A percentile compares a stretch with the other conserved stretches of the same genome.
Evolutionary conservation across 1,140 invertebrate species (phyloP).

Genomic region (Globodera ellingtonae): DNA sequence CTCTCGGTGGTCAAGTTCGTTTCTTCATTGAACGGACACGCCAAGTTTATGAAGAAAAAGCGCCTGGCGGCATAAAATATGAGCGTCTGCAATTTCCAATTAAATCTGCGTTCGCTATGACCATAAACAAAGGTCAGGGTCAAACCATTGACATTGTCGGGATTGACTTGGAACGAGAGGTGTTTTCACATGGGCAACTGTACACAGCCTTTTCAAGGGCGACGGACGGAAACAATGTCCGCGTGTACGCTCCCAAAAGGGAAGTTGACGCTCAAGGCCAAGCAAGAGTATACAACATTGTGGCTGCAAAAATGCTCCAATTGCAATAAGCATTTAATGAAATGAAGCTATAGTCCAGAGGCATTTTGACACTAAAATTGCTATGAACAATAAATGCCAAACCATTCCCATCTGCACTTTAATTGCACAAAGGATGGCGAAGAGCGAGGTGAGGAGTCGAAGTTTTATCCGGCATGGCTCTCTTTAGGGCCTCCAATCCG

Average conservation of each 20-base stretch:
- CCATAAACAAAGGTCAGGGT: constrained; percentile 22
- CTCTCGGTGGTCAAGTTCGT: background rate
- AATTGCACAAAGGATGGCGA: background rate
- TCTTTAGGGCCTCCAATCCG: too few relatives aligned
- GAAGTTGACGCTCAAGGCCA: background rate
- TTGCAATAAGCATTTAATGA: background rate
- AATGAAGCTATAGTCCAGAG: background rate
- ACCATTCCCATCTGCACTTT: constrained; percentile 2
- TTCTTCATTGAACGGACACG: background rate
- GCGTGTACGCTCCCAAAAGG: background rate
- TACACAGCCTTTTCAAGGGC: background rate
- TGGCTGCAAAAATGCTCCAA: background rate
- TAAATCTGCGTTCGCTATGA: constrained; percentile 17
- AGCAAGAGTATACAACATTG: background rate
- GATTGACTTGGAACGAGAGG: constrained; percentile 1
- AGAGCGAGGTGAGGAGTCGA: too few relatives aligned
- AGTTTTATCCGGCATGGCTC: too few relatives aligned
- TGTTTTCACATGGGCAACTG: constrained; percentile 12
- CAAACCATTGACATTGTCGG: constrained; percentile 8
- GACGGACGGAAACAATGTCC: background rate
- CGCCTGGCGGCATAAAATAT: background rate
- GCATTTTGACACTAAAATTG: too few relatives aligned
- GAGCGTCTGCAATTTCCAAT: constrained; percentile 18
- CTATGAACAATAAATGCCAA: too few relatives aligned
- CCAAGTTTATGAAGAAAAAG: background rate